phyloP scores from a whole-genome alignment of 2,888 invertebrate species.

The Coecobrya sp. region DNA sequence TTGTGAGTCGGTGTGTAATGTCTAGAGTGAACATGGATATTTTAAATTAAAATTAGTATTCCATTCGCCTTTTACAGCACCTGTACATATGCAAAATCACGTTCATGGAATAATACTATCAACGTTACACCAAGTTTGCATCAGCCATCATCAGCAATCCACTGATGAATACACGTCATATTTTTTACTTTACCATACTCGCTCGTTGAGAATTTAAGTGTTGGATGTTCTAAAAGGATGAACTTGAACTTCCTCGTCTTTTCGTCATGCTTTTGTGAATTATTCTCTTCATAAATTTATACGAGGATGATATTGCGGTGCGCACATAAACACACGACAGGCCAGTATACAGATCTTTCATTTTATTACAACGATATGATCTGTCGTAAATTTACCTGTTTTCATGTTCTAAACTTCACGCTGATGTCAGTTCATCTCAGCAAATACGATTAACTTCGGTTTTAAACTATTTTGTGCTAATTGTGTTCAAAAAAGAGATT shows the following conservation, averaged over 20 bases:
- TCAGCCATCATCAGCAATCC: neutral
- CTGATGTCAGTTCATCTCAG: slow-evolving; percentile 57
- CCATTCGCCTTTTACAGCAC: neutral
- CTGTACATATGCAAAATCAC: slow-evolving; percentile 21
- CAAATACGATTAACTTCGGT: slow-evolving; percentile 64
- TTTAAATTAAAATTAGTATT: slow-evolving; percentile 16
- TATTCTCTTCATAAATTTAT: neutral
- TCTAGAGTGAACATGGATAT: neutral
- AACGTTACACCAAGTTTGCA: neutral
- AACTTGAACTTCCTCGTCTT: slow-evolving; percentile 75
- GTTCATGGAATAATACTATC: neutral
- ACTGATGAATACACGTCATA: neutral
- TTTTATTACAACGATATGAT: neutral
- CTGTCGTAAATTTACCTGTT: neutral
- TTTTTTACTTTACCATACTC: slow-evolving; percentile 21
- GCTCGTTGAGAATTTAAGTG: slow-evolving; percentile 6
- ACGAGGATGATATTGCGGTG: neutral
- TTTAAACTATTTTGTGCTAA: slow-evolving; percentile 31
- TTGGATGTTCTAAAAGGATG: slow-evolving; percentile 44
- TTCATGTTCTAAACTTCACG: slow-evolving; percentile 48
- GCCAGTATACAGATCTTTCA: neutral
- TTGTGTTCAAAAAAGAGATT: slow-evolving; percentile 26
- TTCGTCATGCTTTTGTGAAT: slow-evolving; percentile 23
- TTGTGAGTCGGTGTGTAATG: too few relatives aligned
- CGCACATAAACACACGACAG: neutral